phyloP scores from a whole-genome alignment of 2,797 vertebrate genomes.

The Vespertilio murinus region DNA sequence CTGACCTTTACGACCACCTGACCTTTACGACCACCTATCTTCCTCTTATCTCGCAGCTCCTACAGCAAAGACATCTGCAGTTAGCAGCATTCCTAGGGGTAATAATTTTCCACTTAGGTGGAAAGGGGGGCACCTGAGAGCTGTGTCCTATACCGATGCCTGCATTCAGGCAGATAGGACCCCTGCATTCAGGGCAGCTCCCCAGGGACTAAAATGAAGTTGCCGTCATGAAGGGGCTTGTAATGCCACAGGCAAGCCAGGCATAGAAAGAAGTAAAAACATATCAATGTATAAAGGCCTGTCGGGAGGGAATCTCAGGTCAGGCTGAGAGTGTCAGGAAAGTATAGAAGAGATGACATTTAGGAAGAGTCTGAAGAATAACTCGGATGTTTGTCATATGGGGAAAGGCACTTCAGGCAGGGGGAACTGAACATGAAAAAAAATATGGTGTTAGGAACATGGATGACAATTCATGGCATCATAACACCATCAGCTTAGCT shows the following conservation, averaged over 20 bases:
- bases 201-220: constrained; percentile 14
- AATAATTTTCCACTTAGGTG: too few relatives aligned
- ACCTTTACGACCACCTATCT: too few relatives aligned
- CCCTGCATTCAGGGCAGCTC: too few relatives aligned
- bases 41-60: too few relatives aligned
- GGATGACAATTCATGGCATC: background rate
- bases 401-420: background rate
- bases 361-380: background rate
- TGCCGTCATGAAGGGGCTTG: background rate
- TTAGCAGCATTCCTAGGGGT: too few relatives aligned
- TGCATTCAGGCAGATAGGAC: too few relatives aligned
- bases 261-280: background rate
- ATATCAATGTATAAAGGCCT: background rate
- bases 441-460: background rate
- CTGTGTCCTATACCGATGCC: too few relatives aligned
- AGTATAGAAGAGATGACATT: background rate
- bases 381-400: background rate
- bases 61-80: too few relatives aligned
- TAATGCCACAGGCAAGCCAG: background rate
- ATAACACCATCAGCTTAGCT: background rate
- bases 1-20: too few relatives aligned
- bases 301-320: background rate
- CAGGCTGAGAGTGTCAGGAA: background rate
- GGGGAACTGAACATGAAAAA: background rate
- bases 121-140: too few relatives aligned